phyloP scores from a whole-genome alignment of 1,140 invertebrate genomes.

The Eufriesea mexicana region DNA sequence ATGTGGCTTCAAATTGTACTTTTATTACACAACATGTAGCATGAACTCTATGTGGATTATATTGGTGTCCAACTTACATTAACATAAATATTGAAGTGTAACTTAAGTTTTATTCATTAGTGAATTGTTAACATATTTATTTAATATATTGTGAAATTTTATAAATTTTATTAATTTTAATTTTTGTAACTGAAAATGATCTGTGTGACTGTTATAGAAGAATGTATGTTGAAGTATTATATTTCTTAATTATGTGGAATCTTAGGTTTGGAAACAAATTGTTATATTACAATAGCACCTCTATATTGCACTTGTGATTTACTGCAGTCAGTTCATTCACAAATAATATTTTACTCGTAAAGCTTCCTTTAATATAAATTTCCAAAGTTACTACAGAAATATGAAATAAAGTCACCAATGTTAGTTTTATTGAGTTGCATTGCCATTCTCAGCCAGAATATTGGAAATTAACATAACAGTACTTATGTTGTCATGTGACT shows the following conservation, averaged over 20 bases:
- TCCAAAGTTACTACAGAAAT: background rate
- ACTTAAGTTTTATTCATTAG: background rate
- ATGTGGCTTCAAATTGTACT: background rate
- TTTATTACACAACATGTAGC: slow-evolving; percentile 6
- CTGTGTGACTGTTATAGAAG: background rate
- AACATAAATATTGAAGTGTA: background rate
- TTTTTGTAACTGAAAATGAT: background rate
- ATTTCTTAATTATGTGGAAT: background rate
- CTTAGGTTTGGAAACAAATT: slow-evolving; percentile 1
- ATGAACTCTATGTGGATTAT: slow-evolving; percentile 23
- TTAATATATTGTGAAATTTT: background rate
- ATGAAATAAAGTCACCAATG: slow-evolving; percentile 14
- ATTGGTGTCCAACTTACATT: background rate
- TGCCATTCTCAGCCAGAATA: slow-evolving; percentile 58
- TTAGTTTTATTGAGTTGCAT: slow-evolving; percentile 37
- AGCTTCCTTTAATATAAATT: background rate
- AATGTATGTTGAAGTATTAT: slow-evolving; percentile 25
- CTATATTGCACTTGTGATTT: slow-evolving; percentile 54
- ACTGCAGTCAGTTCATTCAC: background rate
- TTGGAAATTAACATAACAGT: slow-evolving; percentile 57
- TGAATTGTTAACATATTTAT: background rate
- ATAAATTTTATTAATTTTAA: background rate
- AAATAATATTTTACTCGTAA: background rate
- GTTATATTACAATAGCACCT: slow-evolving; percentile 37
- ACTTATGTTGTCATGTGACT: slow-evolving; percentile 71